phyloP scores from a whole-genome alignment of 2,888 invertebrate genomes.

The Scaptomyza tumidula region DNA sequence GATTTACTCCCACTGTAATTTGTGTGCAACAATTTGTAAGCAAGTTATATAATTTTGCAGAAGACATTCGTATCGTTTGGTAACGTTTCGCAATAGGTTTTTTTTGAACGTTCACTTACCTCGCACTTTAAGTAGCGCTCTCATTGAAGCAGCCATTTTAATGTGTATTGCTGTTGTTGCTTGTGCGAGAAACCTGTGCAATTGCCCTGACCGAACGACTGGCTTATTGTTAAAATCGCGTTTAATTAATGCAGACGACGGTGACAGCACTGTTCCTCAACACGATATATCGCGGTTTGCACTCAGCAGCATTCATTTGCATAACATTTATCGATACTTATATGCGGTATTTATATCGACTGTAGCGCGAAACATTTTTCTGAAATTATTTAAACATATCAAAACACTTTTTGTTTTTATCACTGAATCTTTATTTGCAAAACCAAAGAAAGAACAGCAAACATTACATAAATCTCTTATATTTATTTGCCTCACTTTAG shows the following conservation, averaged over 20 bases:
- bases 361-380: neutral
- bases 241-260: constrained; percentile 72
- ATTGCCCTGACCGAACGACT: constrained; percentile 41
- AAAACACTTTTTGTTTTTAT: neutral
- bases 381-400: neutral
- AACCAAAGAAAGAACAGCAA: constrained; percentile 48
- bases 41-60: constrained; percentile 76
- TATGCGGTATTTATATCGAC: neutral
- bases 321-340: neutral
- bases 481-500: constrained; percentile 61
- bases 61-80: constrained; percentile 18
- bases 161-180: constrained; percentile 57
- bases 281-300: constrained; percentile 19
- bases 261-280: constrained; percentile 38
- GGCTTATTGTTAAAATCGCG: constrained; percentile 70
- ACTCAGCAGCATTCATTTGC: constrained; percentile 19
- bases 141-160: constrained; percentile 87
- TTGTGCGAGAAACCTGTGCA: constrained; percentile 69
- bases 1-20: constrained; percentile 24
- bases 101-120: constrained; percentile 84
- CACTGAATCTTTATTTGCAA: constrained; percentile 65
- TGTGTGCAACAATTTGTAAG: constrained; percentile 40
- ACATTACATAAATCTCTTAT: constrained; percentile 27
- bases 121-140: constrained; percentile 86
- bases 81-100: constrained; percentile 55